These are phyloP conservation scores for Amphipyra tragopoginis DNA, from an alignment of 2,888 invertebrate species.

Conservation along the genomic window DNA sequence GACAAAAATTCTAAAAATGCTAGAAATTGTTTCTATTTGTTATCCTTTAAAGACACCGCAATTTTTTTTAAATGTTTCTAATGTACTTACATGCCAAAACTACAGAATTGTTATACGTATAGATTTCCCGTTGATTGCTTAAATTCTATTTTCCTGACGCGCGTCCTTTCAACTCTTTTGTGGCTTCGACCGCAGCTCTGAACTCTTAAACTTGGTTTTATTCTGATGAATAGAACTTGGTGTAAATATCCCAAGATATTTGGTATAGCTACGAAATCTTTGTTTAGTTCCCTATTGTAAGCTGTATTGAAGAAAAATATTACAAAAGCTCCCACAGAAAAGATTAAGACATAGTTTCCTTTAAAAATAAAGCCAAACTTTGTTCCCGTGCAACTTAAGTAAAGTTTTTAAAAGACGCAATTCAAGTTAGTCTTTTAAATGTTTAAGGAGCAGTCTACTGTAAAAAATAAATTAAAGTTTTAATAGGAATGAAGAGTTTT, in stretches of 20 bases:
- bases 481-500: conserved; percentile 39
- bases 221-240: conserved; percentile 28
- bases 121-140: conserved; percentile 47
- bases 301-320: conserved; percentile 22
- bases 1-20: no score
- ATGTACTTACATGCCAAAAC: no score
- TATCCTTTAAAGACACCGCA: no score
- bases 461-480: conserved; percentile 56
- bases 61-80: no score
- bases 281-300: conserved; percentile 15
- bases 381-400: conserved; percentile 31
- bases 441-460: conserved; percentile 52
- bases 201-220: conserved; percentile 45
- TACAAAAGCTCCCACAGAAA: conserved; percentile 22
- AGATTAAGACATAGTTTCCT: conserved; percentile 34
- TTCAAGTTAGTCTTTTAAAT: conserved; percentile 59
- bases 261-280: neutral
- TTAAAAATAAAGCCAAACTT: conserved; percentile 43
- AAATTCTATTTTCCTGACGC: conserved; percentile 40
- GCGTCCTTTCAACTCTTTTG: conserved; percentile 44
- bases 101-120: conserved; percentile 43
- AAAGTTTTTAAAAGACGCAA: conserved; percentile 57
- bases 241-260: conserved; percentile 24
- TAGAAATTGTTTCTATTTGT: no score
- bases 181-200: conserved; percentile 8